Evolutionary conservation across 2,888 invertebrate genomes (phyloP).

Genomic region (Lepidonotus clava): DNA sequence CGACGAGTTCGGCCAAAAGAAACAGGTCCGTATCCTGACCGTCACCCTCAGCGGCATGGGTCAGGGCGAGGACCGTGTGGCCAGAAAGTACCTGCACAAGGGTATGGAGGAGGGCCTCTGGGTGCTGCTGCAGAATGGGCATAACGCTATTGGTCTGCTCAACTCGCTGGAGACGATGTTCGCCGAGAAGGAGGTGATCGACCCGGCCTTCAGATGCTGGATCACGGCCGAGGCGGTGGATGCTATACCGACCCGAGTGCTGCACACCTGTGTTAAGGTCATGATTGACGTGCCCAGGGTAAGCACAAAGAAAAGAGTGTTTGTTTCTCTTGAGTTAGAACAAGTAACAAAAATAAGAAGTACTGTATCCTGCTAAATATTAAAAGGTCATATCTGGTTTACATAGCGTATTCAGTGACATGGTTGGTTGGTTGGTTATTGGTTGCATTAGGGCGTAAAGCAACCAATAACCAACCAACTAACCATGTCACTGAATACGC

Average conservation of each 20-base stretch:
- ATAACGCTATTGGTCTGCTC: constrained; percentile 75
- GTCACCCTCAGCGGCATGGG: constrained; percentile 71
- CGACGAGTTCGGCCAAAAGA: constrained; percentile 74
- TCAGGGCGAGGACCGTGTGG: constrained; percentile 69
- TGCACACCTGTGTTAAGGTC: constrained; percentile 76
- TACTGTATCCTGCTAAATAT: no score
- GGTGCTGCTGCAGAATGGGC: constrained; percentile 78
- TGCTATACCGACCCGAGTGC: constrained; percentile 70
- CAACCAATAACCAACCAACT: no score
- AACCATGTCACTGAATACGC: no score
- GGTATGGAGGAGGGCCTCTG: constrained; percentile 77
- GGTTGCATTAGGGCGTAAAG: no score
- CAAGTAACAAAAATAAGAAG: no score
- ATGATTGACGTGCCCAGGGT: constrained; percentile 78
- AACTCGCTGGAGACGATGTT: constrained; percentile 73
- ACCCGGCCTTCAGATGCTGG: constrained; percentile 78
- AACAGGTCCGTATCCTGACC: constrained; percentile 67
- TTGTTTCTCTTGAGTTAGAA: no score
- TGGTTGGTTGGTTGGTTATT: no score
- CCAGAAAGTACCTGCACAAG: constrained; percentile 73
- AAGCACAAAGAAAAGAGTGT: no score
- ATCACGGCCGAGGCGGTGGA: constrained; percentile 69
- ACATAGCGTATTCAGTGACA: no score
- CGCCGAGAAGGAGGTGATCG: constrained; percentile 67
- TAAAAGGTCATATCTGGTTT: no score